Percentiles rank a stretch among this genome's conserved stretches.
phyloP scores from a whole-genome alignment of 2,113 vertebrate genomes.

The Alosa alosa region DNA sequence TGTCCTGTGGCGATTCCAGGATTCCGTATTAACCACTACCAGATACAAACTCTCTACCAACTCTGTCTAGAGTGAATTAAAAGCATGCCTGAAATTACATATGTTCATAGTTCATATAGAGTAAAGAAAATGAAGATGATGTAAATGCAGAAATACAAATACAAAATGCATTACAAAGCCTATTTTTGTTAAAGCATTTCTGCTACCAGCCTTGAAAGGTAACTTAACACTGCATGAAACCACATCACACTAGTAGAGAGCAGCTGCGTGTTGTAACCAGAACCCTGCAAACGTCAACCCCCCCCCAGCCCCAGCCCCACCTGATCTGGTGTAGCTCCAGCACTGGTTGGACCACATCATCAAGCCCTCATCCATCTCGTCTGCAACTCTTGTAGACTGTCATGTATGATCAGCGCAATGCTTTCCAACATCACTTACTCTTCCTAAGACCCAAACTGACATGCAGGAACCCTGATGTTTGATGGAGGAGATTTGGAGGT shows the following conservation, averaged over 20 bases:
- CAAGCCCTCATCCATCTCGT: neutral
- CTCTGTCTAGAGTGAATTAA: neutral
- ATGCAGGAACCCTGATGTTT: slow-evolving; percentile 50
- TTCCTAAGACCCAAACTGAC: neutral
- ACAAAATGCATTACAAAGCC: neutral
- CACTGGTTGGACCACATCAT: slow-evolving; percentile 12
- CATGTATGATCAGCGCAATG: neutral
- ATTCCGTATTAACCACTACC: neutral
- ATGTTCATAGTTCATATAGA: too few species aligned
- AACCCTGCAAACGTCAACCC: neutral
- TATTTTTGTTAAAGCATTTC: neutral
- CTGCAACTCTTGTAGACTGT: neutral
- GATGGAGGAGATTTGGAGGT: slow-evolving; percentile 56
- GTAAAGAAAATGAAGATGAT: too few species aligned
- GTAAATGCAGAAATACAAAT: too few species aligned
- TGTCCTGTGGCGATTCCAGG: neutral
- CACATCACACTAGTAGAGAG: neutral
- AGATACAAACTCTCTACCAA: neutral
- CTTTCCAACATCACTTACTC: neutral
- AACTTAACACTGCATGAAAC: neutral
- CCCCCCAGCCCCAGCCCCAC: too few species aligned
- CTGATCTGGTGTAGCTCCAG: neutral
- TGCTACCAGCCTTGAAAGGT: neutral
- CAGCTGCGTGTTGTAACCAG: neutral
- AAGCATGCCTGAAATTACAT: too few species aligned